Evolutionary conservation across 2,888 invertebrate species (phyloP).

Genomic region (Azorinus chamasolen): DNA sequence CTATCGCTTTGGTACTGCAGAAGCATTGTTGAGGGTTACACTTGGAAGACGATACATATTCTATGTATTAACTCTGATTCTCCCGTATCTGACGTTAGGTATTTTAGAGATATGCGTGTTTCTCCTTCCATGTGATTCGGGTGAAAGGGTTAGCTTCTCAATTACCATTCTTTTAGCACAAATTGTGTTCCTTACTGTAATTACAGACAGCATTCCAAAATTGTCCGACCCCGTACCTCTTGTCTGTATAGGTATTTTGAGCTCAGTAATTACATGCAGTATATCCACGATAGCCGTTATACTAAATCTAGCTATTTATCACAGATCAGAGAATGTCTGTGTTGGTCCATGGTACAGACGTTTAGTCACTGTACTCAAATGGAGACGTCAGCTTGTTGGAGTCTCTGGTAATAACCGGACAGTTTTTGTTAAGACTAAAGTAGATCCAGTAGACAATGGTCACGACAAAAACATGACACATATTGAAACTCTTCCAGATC

Average conservation of each 20-base stretch:
- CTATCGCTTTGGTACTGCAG: not conserved
- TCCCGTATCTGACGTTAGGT: conserved; percentile 1
- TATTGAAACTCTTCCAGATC: too few relatives aligned
- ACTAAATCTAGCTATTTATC: conserved; percentile 6
- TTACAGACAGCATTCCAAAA: conserved; percentile 16
- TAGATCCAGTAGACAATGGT: too few relatives aligned
- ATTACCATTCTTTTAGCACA: conserved; percentile 22
- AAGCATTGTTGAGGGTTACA: not conserved
- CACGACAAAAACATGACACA: too few relatives aligned
- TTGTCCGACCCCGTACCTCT: conserved; percentile 18
- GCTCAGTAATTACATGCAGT: not conserved
- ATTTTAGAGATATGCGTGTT: conserved; percentile 12
- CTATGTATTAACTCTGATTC: conserved; percentile 7
- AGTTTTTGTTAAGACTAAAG: too few relatives aligned
- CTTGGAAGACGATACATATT: not conserved
- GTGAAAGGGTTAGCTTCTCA: conserved; percentile 24
- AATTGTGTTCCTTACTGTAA: conserved; percentile 20
- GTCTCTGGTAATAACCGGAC: too few relatives aligned
- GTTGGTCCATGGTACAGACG: too few relatives aligned
- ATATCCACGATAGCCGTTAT: not conserved
- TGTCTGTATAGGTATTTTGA: not conserved
- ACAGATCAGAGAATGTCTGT: not conserved
- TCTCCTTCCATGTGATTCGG: conserved; percentile 22
- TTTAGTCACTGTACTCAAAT: too few relatives aligned
- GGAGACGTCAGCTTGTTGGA: too few relatives aligned